Base-by-base conservation (phyloP, 2,888 invertebrate genomes). In the Pelosia muscerda region DNA sequence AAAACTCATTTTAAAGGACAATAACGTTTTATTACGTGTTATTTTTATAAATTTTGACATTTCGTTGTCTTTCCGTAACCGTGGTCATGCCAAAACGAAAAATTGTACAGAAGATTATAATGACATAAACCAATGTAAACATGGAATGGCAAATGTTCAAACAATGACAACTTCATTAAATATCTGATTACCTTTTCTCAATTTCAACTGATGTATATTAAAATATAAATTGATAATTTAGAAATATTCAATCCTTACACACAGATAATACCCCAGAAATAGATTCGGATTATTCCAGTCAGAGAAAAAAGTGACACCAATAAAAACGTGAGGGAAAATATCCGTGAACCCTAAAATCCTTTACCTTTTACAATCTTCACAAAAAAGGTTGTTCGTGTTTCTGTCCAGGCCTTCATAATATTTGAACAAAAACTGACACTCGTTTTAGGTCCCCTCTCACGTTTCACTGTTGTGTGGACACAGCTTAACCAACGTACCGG, bases 401-500 rank as follows among this genome's bases (percentile, higher is more conserved):
- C 63, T 69, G 58, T 68, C 68, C 66, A 74, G 26, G 72, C 65
- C 62, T 62, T 76, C 73, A 76, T 76, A 77, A 79, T 77, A 77
- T 79, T 78, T 63, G 60, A 56, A 56, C 68, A 76, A 82, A 82
- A 82, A 77, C 79, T 81, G 82, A 71, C 74, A 75, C 31, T 53
- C 66, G 76, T 82, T 84, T 87, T 85, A 83, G 74, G 81, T 83
- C 83, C 77, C 86, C 61, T 56, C 75, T 82, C 86, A 86, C 87
- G 86, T 86, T 63, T 69, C 72, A 73, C 71, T 77, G 78, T 76
- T 74, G 74, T 75, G 75, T 76, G 77, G 74, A 74, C 73, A 77
- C 65, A 69, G 78, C 78, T 78, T 81, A 79, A 79, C 81, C 76
- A 81, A 81, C 81, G 71, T 77, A 81, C 72, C 70, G 71, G 70